Evolutionary conservation across 2,797 vertebrate species (phyloP).

Genomic region (Pseudocheirus occidentalis): DNA sequence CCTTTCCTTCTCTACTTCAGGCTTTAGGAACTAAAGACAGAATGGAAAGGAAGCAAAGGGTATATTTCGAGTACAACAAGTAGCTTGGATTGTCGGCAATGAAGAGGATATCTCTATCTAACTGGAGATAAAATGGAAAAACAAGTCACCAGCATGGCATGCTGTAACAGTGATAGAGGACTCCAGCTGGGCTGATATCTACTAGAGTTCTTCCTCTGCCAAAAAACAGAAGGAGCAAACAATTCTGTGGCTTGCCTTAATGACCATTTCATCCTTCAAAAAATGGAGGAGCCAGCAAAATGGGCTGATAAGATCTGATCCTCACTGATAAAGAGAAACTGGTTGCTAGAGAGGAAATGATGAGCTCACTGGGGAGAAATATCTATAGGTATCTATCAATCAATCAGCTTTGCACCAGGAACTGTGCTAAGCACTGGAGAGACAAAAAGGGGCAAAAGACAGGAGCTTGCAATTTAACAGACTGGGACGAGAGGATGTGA

Average conservation of each 20-base stretch:
- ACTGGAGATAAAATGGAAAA: not conserved
- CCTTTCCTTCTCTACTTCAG: not conserved
- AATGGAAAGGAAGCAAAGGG: not conserved
- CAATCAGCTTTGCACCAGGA: not conserved
- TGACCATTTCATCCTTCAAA: not conserved
- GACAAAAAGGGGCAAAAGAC: not conserved
- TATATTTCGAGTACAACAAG: not conserved
- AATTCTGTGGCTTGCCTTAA: not conserved
- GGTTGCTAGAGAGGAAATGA: not conserved
- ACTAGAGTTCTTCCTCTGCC: not conserved
- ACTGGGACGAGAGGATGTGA: not conserved
- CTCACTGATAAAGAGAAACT: not conserved
- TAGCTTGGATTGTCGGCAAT: not conserved
- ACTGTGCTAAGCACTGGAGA: not conserved
- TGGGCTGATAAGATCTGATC: not conserved
- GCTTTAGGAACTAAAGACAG: not conserved
- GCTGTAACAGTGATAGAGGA: not conserved
- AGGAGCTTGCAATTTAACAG: not conserved
- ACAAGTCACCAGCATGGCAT: not conserved
- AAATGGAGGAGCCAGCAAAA: not conserved
- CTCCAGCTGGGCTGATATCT: not conserved
- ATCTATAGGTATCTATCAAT: not conserved
- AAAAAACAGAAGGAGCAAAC: not conserved
- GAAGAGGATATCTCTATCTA: not conserved
- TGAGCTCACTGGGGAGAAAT: not conserved